Conservation (phyloP, 1,140 invertebrate genomes). For the Drosophila busckii region DNA sequence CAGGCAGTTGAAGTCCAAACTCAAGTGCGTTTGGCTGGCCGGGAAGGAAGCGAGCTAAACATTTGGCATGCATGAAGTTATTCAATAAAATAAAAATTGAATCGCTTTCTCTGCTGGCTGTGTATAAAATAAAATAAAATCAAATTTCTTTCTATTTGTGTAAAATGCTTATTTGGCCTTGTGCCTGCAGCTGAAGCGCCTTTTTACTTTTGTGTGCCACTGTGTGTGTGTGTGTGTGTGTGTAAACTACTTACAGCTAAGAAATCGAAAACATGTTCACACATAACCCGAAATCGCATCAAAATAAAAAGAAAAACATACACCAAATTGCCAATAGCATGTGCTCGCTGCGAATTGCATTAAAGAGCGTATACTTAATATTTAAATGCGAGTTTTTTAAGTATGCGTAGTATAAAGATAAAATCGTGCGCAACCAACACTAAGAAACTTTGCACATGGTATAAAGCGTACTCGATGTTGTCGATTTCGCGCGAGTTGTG, state of each 20-base stretch:
- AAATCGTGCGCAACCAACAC: too few species aligned
- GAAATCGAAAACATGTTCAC: background rate
- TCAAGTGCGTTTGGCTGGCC: constrained; percentile 14
- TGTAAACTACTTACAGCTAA: background rate
- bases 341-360: background rate
- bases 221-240: too few species aligned
- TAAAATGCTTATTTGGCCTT: constrained; percentile 15
- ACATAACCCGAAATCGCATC: constrained; percentile 11
- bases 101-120: constrained; percentile 44
- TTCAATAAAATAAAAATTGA: constrained; percentile 76
- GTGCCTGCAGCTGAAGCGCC: background rate
- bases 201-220: background rate
- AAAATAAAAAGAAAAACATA: too few species aligned
- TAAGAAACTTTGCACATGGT: too few species aligned
- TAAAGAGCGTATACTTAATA: background rate
- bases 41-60: constrained; percentile 39
- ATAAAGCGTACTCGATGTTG: too few species aligned
- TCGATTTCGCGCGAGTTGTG: too few species aligned
- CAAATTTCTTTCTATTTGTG: constrained; percentile 39
- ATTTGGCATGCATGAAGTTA: constrained; percentile 72
- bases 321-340: background rate
- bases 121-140: too few species aligned
- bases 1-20: constrained; percentile 30
- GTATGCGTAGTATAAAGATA: too few species aligned
- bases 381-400: too few species aligned